These are phyloP conservation scores for Tyto alba DNA, from an alignment of 2,113 vertebrate genomes.

Conservation along the genomic window DNA sequence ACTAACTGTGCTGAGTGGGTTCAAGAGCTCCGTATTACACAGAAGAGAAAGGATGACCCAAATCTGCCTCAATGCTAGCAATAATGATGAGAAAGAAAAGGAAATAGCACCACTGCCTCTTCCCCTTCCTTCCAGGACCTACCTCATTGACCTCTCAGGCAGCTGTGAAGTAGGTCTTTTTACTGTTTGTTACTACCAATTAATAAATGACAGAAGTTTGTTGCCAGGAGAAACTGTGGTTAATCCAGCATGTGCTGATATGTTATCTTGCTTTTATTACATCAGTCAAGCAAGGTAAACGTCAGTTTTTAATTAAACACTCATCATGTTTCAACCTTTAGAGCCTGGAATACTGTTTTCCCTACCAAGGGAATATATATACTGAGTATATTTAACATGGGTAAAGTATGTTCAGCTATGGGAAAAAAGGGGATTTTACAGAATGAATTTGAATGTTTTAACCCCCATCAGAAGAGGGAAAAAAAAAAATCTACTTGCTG, in stretches of 20 bases:
- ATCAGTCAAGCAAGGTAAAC: neutral
- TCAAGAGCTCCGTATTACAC: neutral
- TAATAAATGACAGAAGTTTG: slow-evolving; percentile 3
- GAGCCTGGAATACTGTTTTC: neutral
- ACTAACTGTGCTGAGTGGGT: neutral
- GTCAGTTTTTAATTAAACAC: slow-evolving; percentile 2
- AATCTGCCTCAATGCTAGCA: neutral
- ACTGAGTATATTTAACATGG: neutral
- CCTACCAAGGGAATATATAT: neutral
- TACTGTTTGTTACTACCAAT: neutral
- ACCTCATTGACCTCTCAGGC: neutral
- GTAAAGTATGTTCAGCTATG: neutral
- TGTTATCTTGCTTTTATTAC: neutral
- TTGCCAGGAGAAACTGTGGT: neutral
- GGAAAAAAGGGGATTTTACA: neutral
- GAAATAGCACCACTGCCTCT: neutral
- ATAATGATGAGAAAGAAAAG: neutral
- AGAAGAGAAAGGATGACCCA: neutral
- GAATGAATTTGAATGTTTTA: neutral
- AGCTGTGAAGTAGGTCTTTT: neutral
- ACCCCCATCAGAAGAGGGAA: neutral
- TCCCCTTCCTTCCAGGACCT: neutral
- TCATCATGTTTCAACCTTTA: neutral
- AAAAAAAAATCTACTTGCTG: neutral
- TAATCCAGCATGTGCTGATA: neutral